A percentile compares a stretch with the other conserved stretches of the same genome.
These are phyloP conservation scores for Tenthredo livida DNA, from an alignment of 2,888 invertebrate genomes.

Conservation along the genomic window DNA sequence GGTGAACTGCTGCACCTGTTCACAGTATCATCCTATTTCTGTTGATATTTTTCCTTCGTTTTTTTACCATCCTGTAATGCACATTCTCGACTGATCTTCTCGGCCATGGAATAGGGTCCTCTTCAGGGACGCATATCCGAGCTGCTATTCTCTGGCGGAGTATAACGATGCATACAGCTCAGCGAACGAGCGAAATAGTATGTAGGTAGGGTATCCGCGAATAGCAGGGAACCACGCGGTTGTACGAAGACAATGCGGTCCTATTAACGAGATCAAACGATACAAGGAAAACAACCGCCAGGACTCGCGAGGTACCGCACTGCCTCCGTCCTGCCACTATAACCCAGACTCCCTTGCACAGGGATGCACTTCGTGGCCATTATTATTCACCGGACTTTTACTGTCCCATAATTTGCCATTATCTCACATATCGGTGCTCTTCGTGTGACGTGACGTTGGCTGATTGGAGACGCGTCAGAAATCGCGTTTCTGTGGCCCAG, in stretches of 20 bases:
- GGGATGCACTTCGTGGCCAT: slow-evolving; percentile 59
- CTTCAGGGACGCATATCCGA: slow-evolving; percentile 29
- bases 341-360: slow-evolving; percentile 56
- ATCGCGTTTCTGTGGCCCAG: background rate
- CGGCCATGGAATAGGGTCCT: slow-evolving; percentile 7
- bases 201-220: slow-evolving; percentile 21
- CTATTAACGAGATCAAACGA: slow-evolving; percentile 74
- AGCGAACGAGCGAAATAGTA: background rate
- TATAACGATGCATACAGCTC: background rate
- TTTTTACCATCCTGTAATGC: background rate
- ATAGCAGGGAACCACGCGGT: slow-evolving; percentile 40
- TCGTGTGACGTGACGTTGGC: background rate
- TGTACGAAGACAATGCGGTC: slow-evolving; percentile 70
- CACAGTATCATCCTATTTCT: background rate
- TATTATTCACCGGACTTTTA: background rate
- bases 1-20: slow-evolving; percentile 21
- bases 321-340: slow-evolving; percentile 60
- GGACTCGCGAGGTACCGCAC: slow-evolving; percentile 62
- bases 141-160: background rate
- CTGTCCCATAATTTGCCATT: background rate
- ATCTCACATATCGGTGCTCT: background rate
- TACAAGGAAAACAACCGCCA: slow-evolving; percentile 70
- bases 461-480: background rate
- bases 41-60: background rate
- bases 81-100: slow-evolving; percentile 13